These are phyloP conservation scores for Aphelocoma coerulescens DNA, from an alignment of 2,113 vertebrate species.

Conservation along the genomic window DNA sequence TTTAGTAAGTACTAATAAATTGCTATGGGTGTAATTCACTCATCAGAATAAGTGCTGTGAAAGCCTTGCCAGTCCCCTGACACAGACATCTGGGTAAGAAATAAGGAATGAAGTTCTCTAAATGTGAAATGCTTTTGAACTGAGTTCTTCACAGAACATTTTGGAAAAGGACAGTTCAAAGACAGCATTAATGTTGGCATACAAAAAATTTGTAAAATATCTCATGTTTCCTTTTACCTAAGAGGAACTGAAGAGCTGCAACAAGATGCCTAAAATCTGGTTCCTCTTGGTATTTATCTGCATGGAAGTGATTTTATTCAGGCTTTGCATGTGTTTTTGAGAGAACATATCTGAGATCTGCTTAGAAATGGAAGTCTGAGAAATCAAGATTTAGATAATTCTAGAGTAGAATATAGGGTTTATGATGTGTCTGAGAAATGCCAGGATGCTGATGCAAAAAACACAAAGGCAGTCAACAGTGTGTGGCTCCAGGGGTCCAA, in stretches of 20 bases:
- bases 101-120: background rate
- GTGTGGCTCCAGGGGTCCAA: background rate
- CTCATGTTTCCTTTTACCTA: background rate
- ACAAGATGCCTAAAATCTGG: background rate
- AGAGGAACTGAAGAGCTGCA: background rate
- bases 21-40: background rate
- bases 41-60: background rate
- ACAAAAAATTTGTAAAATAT: background rate
- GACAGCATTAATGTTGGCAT: background rate
- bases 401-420: background rate
- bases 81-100: background rate
- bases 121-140: background rate
- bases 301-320: background rate
- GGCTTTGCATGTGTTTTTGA: background rate
- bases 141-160: background rate
- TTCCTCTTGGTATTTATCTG: background rate
- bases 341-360: background rate
- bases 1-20: slow-evolving; percentile 19
- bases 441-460: background rate
- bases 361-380: background rate
- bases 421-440: background rate
- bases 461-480: background rate
- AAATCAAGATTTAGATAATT: background rate
- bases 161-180: background rate
- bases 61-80: background rate